These are phyloP conservation scores for Coracias cyanogaster DNA, from an alignment of 2,797 vertebrate species.

Conservation along the genomic window DNA sequence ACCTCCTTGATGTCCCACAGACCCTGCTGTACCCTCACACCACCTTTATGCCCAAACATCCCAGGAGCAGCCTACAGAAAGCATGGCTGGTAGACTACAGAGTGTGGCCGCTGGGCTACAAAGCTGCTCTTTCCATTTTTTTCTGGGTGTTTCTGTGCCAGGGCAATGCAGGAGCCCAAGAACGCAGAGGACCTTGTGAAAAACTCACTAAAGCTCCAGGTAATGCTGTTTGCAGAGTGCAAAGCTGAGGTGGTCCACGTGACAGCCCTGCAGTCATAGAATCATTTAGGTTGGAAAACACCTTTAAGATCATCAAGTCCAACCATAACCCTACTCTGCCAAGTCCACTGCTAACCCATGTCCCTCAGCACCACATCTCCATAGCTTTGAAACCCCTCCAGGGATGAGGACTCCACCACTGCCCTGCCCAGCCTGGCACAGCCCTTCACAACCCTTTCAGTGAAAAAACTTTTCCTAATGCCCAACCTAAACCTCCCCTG, in stretches of 20 bases:
- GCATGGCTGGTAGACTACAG: not conserved
- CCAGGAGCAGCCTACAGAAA: not conserved
- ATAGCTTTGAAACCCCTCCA: too few relatives aligned
- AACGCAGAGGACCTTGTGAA: not conserved
- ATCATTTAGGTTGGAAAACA: too few relatives aligned
- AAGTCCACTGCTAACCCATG: too few relatives aligned
- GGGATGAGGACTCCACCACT: too few relatives aligned
- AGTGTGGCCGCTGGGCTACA: not conserved
- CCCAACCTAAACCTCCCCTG: too few relatives aligned
- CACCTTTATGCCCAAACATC: not conserved
- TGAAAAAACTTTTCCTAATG: too few relatives aligned
- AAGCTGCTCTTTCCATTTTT: not conserved
- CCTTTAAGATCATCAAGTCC: too few relatives aligned
- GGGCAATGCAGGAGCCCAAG: not conserved
- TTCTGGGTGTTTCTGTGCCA: not conserved
- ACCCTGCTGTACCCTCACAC: not conserved
- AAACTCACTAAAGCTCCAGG: not conserved
- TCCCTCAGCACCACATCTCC: too few relatives aligned
- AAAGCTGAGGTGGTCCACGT: fast-evolving
- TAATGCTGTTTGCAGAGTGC: not conserved
- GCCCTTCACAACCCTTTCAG: too few relatives aligned
- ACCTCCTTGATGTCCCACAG: not conserved
- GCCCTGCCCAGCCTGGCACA: too few relatives aligned
- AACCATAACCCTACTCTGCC: too few relatives aligned
- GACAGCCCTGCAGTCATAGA: not conserved